Percentiles rank a stretch among this genome's conserved stretches.
Evolutionary conservation across 2,113 vertebrate genomes (phyloP).

Genomic region (Clarias gariepinus): DNA sequence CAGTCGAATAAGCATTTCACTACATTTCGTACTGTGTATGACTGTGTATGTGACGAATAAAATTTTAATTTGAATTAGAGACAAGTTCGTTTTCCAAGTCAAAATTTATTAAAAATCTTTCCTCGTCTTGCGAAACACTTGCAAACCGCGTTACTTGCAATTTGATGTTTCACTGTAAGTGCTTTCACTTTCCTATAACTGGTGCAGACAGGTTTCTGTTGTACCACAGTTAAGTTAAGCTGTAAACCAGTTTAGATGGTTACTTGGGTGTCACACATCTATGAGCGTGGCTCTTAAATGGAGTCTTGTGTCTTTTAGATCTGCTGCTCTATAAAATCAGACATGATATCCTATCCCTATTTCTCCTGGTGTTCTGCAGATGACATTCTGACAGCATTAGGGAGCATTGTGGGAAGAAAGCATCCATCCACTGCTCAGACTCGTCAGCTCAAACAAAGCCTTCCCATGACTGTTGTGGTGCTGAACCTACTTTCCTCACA

Average conservation of each 20-base stretch:
- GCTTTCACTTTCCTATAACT: conserved; percentile 18
- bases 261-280: not conserved
- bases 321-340: not conserved
- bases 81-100: no score
- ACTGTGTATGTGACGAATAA: no score
- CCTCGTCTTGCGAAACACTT: no score
- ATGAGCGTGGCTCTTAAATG: not conserved
- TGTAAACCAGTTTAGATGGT: not conserved
- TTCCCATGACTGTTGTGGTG: conserved; percentile 78
- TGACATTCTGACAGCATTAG: conserved; percentile 75
- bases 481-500: conserved; percentile 83
- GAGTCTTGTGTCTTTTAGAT: not conserved
- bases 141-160: no score
- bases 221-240: conserved; percentile 9
- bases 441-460: conserved; percentile 79
- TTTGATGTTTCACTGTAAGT: no score
- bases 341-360: conserved; percentile 9
- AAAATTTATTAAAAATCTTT: no score
- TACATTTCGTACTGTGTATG: no score
- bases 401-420: conserved; percentile 79
- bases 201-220: conserved; percentile 31
- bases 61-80: no score
- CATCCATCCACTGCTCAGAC: conserved; percentile 81
- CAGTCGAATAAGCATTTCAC: no score
- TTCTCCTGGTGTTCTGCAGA: conserved; percentile 63